Percentiles rank a stretch among this genome's conserved stretches.
These are phyloP conservation scores for Metridium senile DNA, from an alignment of 92 coral and sea anemone species.

Conservation along the genomic window DNA sequence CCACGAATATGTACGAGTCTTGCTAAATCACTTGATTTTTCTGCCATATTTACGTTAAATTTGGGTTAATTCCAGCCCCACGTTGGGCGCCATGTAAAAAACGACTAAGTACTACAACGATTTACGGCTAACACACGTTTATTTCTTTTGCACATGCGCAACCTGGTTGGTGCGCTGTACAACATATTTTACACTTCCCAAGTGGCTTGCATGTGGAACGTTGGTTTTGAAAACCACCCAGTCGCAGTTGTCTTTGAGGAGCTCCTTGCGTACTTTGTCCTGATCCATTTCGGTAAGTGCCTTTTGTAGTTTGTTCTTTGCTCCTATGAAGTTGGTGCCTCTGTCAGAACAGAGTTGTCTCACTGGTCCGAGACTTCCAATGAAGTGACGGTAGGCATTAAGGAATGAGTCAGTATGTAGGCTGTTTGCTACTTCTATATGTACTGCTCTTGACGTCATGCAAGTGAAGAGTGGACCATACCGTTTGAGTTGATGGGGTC, in stretches of 20 bases:
- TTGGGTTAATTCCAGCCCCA: too few species aligned
- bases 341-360: constrained; percentile 11
- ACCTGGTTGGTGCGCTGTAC: too few species aligned
- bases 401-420: constrained; percentile 1
- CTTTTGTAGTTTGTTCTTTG: constrained; percentile 22
- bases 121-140: too few species aligned
- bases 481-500: constrained; percentile 6
- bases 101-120: too few species aligned
- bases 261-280: neutral
- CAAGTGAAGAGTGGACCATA: constrained; percentile 19
- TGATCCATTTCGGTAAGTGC: constrained; percentile 13
- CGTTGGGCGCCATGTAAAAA: too few species aligned
- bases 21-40: too few species aligned
- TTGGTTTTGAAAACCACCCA: constrained; percentile 14
- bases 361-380: constrained; percentile 5
- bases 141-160: too few species aligned
- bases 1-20: too few species aligned
- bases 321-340: constrained; percentile 22
- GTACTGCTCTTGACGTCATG: constrained; percentile 13
- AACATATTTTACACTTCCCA: neutral
- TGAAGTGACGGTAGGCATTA: constrained; percentile 3
- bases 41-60: too few species aligned
- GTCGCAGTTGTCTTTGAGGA: constrained; percentile 29
- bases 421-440: constrained; percentile 9
- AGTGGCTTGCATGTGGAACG: constrained; percentile 7